Base-by-base conservation (phyloP, 2,797 vertebrate species). In the Syndactyla subalaris region DNA sequence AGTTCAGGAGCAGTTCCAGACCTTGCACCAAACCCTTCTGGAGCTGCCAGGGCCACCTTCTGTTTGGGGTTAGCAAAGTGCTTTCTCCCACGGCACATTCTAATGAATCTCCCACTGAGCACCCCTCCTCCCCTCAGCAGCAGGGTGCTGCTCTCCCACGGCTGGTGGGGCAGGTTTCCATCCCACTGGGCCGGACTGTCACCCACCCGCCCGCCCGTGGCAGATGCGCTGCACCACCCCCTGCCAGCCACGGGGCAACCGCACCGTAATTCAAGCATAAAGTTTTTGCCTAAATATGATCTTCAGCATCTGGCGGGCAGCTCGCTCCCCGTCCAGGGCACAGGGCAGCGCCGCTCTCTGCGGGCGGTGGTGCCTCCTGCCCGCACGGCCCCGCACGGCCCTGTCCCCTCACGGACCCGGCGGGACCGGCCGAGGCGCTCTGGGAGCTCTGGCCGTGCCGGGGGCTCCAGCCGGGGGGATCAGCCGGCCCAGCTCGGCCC, bases 201-300 rank as follows among this genome's bases (percentile, higher is more conserved):
- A 19, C 43, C 43, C 43, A 43, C 43, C 43, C 34, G 10, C 43
- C 43, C 34, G 10, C 13, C 3, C 0, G 0, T 1, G 24, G 15
- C 30, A 23, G n/a, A 6, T 8, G 5, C 1, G 7, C 76, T 6
- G 24, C 9, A 0, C 27, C 9, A 0, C 5, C 58, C 21, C 46
- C 11, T 36, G 62, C 46, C 41, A 38, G 0, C 22, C n/a, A 6
- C 18, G 43, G 4, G 8, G 12, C 19, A 23, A 46, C 10, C 38
- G 22, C 29, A 43, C 20, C 48, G 17, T 24, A 16, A 39, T 0
- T 43, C 24, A 85, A 19, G n/a, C 49, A 20, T 4, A 14, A 63
- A n/a, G 4, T 19, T 61, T 58, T 49, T 65, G 59, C 46, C 45
- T 36, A 9, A 39, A 27, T 7, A 10, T 0, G 5, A 9, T 17